Evolutionary conservation across 2,113 vertebrate genomes (phyloP).

Genomic region (Oreotragus oreotragus): DNA sequence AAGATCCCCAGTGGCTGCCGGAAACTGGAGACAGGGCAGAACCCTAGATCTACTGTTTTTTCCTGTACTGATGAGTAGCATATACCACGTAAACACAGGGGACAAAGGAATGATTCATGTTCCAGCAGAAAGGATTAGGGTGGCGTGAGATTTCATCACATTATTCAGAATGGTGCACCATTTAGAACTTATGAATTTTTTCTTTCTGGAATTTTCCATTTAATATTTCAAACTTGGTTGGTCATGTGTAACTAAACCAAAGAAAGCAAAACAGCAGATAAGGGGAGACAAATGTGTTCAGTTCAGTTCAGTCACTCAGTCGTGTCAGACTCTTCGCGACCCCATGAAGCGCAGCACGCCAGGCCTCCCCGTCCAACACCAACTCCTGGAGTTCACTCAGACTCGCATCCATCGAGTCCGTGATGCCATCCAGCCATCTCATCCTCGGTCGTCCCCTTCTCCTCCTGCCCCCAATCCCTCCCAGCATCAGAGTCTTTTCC

Average conservation of each 20-base stretch:
- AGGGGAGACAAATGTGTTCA: not conserved
- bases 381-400: not conserved
- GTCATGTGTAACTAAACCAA: not conserved
- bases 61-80: not conserved
- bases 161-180: not conserved
- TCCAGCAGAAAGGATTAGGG: not conserved
- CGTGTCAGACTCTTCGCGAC: not conserved
- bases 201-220: not conserved
- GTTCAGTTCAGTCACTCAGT: not conserved
- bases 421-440: not conserved
- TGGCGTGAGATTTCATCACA: not conserved
- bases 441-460: not conserved
- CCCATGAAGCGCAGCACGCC: not conserved
- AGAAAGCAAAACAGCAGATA: not conserved
- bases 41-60: not conserved
- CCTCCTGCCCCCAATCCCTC: too few relatives aligned
- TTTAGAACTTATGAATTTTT: not conserved
- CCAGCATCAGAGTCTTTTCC: too few relatives aligned
- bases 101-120: not conserved
- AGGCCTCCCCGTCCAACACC: not conserved
- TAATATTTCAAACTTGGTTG: not conserved
- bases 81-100: not conserved
- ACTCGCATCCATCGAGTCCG: not conserved
- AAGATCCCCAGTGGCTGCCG: not conserved
- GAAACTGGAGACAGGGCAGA: not conserved